phyloP scores from a whole-genome alignment of 2,113 vertebrate genomes.

The Engystomops pustulosus region DNA sequence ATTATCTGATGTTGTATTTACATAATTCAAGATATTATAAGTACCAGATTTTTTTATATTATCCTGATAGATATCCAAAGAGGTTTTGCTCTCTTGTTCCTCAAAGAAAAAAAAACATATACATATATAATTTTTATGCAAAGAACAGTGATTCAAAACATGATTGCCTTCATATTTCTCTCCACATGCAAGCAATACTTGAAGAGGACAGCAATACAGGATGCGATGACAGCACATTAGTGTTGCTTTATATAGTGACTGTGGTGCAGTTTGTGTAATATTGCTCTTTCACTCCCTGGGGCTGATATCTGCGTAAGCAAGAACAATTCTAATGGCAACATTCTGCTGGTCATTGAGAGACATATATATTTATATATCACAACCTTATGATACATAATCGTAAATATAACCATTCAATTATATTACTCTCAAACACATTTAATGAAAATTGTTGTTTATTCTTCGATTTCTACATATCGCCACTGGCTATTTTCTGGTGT shows the following conservation, averaged over 20 bases:
- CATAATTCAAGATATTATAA: too few species aligned
- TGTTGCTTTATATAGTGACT: neutral
- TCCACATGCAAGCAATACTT: neutral
- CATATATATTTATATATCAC: neutral
- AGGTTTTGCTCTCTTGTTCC: too few species aligned
- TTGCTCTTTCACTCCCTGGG: neutral
- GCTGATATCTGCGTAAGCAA: neutral
- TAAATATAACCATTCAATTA: neutral
- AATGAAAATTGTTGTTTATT: neutral
- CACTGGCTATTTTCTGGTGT: neutral
- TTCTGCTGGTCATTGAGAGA: neutral
- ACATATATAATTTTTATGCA: too few species aligned
- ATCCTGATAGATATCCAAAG: too few species aligned
- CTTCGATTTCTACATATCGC: neutral
- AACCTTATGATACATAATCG: neutral
- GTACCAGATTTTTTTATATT: too few species aligned
- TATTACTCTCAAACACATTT: neutral
- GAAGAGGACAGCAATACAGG: neutral
- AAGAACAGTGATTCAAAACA: too few species aligned
- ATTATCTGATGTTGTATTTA: too few species aligned
- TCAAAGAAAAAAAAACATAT: too few species aligned
- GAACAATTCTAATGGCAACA: neutral
- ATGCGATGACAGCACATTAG: neutral
- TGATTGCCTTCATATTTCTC: neutral
- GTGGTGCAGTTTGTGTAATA: neutral